Evolutionary conservation across 1,140 invertebrate species (phyloP), one percentile per base, ranked within the genome.

Genomic region (Zaprionus gabonicus): DNA sequence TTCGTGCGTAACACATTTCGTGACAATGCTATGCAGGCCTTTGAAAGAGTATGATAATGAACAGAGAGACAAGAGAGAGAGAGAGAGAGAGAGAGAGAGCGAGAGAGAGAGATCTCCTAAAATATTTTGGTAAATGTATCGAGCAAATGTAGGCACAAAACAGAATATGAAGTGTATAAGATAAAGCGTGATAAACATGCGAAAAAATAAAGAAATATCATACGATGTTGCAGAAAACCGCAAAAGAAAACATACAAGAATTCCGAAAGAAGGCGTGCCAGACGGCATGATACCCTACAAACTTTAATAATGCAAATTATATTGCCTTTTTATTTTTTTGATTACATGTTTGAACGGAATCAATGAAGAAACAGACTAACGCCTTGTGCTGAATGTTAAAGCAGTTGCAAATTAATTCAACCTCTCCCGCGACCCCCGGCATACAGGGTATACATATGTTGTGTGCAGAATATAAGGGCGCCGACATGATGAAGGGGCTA

Each of bases 181-280:
- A 25, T 51, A 51, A 85, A 62, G 70, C 78, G 64, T 67, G 78
- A 80, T 76, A 83, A 87, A 88, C 59, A 80, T 77, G 71, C 71
- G 56, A 75, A 77, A 70, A 71, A 79, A 86, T 70, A 69, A 83
- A 80, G 59, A 88, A 83, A 81, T 69, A 86, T 83, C 83, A 78
- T 87, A 88, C 83, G 84, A 87, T 87, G 70, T 83, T 88, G 83
- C 77, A 83, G 68, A 86, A 80, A 80, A 55, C 57, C 56, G 56
- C 60, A 69, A 71, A 72, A 71, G 77, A 53, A 76, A 41, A 75
- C 36, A 70, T 17, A 23, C 27, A 75, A 70, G 59, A 63, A 63
- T 58, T 20, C 3, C 46, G 17, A 17, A 17, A 7, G 2, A 13
- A 31, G 34, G 31, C 15, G 44, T 70, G 67, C 12, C 38, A 15